Evolutionary conservation across 2,888 invertebrate genomes (phyloP).

Genomic region (Germaria angustata): DNA sequence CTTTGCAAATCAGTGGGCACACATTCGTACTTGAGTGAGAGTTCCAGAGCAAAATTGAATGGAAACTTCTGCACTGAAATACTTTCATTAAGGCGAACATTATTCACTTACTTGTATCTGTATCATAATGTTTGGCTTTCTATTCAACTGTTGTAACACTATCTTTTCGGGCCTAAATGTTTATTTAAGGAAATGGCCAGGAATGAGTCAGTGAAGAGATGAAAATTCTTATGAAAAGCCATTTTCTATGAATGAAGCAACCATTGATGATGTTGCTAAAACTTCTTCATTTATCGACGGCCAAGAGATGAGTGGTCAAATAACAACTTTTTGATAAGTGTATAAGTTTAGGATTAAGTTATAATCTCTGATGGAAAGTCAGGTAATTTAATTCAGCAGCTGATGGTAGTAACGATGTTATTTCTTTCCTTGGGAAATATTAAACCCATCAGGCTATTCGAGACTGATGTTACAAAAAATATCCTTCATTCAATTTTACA

Average conservation of each 20-base stretch:
- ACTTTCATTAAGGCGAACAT: conserved; percentile 11
- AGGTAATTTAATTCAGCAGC: too few species aligned
- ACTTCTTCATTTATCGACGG: background rate
- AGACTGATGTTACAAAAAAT: too few species aligned
- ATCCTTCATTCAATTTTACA: too few species aligned
- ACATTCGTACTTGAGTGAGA: background rate
- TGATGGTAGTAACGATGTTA: too few species aligned
- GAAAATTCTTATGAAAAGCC: conserved; percentile 9
- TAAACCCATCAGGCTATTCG: too few species aligned
- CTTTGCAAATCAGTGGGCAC: background rate
- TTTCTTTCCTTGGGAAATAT: too few species aligned
- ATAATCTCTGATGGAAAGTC: too few species aligned
- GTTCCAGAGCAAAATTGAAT: conserved; percentile 40
- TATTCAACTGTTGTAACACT: conserved; percentile 16
- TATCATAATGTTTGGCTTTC: background rate
- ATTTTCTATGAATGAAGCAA: background rate
- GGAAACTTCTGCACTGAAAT: conserved; percentile 31
- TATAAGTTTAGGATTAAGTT: too few species aligned
- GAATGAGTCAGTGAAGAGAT: conserved; percentile 2
- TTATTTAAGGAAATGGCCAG: conserved; percentile 45
- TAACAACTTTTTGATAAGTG: too few species aligned
- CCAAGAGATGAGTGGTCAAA: too few species aligned
- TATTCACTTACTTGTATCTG: conserved; percentile 5
- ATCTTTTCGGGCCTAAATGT: conserved; percentile 10
- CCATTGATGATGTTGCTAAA: background rate